Base-by-base conservation (phyloP, 2,888 invertebrate species). In the Heliconius ismenius region DNA sequence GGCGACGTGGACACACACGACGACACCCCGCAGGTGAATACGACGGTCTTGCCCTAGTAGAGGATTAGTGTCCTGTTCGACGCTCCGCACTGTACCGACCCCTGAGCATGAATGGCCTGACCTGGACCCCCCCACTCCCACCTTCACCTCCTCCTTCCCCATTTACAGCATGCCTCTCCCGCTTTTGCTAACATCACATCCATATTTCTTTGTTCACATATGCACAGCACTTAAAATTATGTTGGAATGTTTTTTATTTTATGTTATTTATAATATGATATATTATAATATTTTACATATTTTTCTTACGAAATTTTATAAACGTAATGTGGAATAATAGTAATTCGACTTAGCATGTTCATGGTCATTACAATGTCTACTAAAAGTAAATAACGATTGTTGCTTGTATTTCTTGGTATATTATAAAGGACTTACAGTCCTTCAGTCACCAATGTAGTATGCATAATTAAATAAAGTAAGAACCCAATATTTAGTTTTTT, bases 21-120 rank as follows among this genome's bases (percentile, higher is more conserved):
- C 79, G 81, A 79, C 84, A 81, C 85, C 86, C 81, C 86, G 81
- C 93, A 94, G 93, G 93, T 94, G 93, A 93, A 88, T 92, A 92
- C 86, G 88, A 81, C 87, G 89, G 89, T 86, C 89, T 90, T 88
- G 90, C 88, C 88, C 88, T 89, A 86, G 93, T 93, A 93, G 93
- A 91, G 89, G 92, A 89, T 87, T 92, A 91, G 91, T 88, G 84
- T 87, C 86, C 85, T 49, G 49, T 49, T 90, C 86, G 85, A 86
- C 82, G 82, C 89, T 89, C 84, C 49, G 49, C 49, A 49, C 49
- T 49, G 49, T 49, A 49, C 49, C 6, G 49, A 49, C 18, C 49
- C 49, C 49, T 49, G 49, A 49, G 49, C 49, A 49, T 49, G 49
- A 49, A 7, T 21, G 49, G 24, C 60, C 88, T 89, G 90, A 86